These are phyloP conservation scores for Castor canadensis DNA, from an alignment of 2,113 vertebrate genomes.

Conservation along the genomic window DNA sequence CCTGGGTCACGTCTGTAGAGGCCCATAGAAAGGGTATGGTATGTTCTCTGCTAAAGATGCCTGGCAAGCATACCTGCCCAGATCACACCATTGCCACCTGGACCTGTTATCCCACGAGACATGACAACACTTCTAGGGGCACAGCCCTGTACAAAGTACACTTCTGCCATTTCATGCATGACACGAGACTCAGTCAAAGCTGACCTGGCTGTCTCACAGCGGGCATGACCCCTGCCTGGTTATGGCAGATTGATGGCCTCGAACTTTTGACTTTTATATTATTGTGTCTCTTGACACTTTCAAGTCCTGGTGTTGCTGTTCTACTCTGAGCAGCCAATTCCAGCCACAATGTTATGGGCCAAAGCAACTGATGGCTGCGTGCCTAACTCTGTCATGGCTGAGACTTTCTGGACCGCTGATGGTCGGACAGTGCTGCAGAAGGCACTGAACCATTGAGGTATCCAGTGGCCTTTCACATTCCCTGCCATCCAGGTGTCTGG, in stretches of 20 bases:
- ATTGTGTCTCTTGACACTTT: not conserved
- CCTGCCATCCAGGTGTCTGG: not conserved
- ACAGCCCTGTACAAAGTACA: not conserved
- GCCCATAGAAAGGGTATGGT: not conserved
- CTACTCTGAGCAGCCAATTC: not conserved
- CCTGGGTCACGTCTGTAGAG: not conserved
- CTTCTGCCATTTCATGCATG: not conserved
- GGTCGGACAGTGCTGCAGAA: not conserved
- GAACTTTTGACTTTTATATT: not conserved
- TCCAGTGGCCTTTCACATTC: rapidly evolving
- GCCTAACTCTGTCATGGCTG: not conserved
- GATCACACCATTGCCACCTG: not conserved
- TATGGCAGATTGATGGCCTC: not conserved
- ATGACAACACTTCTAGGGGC: too few species aligned
- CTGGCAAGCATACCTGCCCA: not conserved
- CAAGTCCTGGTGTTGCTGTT: not conserved
- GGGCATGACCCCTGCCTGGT: not conserved
- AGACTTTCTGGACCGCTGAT: not conserved
- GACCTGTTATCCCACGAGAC: not conserved
- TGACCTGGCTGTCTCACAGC: not conserved
- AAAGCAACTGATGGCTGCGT: not conserved
- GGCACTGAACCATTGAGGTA: not conserved
- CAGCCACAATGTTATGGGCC: not conserved
- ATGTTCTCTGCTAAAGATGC: not conserved
- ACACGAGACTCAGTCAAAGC: not conserved